A percentile compares a stretch with the other conserved stretches of the same genome.
These are phyloP conservation scores for Otocyon megalotis DNA, from an alignment of 2,113 vertebrate genomes.

Conservation along the genomic window DNA sequence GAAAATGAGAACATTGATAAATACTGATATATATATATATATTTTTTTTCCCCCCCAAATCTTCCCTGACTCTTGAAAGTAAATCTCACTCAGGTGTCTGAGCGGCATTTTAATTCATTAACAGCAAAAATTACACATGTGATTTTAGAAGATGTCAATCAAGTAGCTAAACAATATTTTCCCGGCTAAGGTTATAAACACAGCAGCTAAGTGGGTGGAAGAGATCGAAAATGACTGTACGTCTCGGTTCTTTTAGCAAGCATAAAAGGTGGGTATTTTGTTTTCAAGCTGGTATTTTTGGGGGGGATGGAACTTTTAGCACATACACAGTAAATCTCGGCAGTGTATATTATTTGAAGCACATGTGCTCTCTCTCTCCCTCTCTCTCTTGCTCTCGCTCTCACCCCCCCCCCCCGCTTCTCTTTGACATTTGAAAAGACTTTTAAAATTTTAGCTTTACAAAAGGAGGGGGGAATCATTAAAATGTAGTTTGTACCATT, in stretches of 20 bases:
- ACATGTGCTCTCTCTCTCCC: slow-evolving; percentile 32
- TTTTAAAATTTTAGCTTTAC: slow-evolving; percentile 73
- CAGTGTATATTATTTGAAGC: not conserved
- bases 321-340: not conserved
- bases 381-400: not conserved
- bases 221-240: fast-evolving
- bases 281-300: slow-evolving; percentile 42
- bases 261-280: slow-evolving; percentile 18
- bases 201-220: slow-evolving; percentile 2
- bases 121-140: slow-evolving; percentile 41
- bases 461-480: slow-evolving; percentile 80
- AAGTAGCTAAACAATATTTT: slow-evolving; percentile 64
- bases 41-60: not conserved
- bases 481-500: slow-evolving; percentile 86
- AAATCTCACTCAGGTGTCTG: slow-evolving; percentile 69
- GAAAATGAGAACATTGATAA: slow-evolving; percentile 75
- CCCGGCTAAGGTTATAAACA: slow-evolving; percentile 53
- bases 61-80: slow-evolving; percentile 72
- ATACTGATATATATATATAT: slow-evolving; percentile 58
- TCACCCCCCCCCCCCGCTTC: not conserved
- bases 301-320: slow-evolving; percentile 46
- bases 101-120: slow-evolving; percentile 69
- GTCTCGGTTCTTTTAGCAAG: not conserved
- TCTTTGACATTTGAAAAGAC: slow-evolving; percentile 70
- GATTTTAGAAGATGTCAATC: slow-evolving; percentile 68